phyloP scores from a whole-genome alignment of 2,113 vertebrate genomes.

The Dicaeum eximium region DNA sequence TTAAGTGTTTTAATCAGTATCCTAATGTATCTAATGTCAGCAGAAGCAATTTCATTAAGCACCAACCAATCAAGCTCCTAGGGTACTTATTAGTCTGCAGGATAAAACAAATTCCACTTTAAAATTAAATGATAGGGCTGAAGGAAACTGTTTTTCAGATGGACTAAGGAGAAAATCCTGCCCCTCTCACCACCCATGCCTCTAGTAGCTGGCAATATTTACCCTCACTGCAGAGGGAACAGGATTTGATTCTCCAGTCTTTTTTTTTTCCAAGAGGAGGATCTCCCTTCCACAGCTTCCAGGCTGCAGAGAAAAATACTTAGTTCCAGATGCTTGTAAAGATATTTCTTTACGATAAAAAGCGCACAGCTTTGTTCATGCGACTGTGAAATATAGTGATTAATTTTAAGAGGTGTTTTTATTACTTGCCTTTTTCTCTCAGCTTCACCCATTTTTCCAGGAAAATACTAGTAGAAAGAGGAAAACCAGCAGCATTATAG shows the following conservation, averaged over 20 bases:
- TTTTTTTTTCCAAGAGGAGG: not conserved
- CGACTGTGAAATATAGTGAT: not conserved
- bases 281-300: not conserved
- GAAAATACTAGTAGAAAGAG: not conserved
- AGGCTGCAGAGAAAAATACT: not conserved
- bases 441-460: not conserved
- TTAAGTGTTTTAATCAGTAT: constrained; percentile 56
- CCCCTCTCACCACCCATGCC: no score
- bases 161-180: constrained; percentile 7
- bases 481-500: not conserved
- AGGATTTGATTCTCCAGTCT: not conserved
- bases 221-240: not conserved
- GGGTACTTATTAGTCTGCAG: constrained; percentile 25
- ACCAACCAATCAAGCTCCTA: constrained; percentile 39
- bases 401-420: not conserved
- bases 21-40: constrained; percentile 60
- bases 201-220: not conserved
- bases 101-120: constrained; percentile 50
- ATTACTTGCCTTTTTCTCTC: not conserved
- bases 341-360: not conserved
- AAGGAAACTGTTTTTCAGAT: constrained; percentile 10
- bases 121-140: constrained; percentile 32
- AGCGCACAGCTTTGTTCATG: not conserved
- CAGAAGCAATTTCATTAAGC: constrained; percentile 61
- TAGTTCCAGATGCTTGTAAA: not conserved